Conservation (phyloP, 2,888 invertebrate genomes). For the Pristionchus exspectatus region DNA sequence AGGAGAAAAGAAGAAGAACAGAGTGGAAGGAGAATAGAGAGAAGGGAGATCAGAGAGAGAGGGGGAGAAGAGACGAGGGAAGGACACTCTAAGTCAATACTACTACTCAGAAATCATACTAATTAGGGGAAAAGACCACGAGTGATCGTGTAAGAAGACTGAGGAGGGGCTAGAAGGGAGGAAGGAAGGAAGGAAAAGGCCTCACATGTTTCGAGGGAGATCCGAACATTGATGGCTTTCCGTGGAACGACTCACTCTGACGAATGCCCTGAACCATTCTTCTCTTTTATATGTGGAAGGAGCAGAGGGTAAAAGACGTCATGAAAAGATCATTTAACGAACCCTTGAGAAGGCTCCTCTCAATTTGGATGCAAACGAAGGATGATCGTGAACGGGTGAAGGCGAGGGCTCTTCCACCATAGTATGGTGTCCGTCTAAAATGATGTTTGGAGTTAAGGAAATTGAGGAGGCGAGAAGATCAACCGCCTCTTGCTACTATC, state of each 20-base stretch:
- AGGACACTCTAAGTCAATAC: slow-evolving; percentile 51
- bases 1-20: slow-evolving; percentile 1
- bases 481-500: neutral
- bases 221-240: slow-evolving; percentile 47
- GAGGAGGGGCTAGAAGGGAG: neutral
- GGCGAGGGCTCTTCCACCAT: neutral
- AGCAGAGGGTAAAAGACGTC: neutral
- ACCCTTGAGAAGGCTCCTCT: slow-evolving; percentile 41
- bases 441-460: neutral
- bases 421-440: neutral
- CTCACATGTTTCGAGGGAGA: slow-evolving; percentile 51
- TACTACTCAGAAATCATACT: slow-evolving; percentile 53
- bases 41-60: slow-evolving; percentile 7
- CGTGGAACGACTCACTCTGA: slow-evolving; percentile 55
- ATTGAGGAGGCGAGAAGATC: neutral
- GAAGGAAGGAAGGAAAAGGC: too few relatives aligned
- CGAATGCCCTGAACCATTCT: slow-evolving; percentile 46
- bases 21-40: slow-evolving; percentile 48
- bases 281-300: slow-evolving; percentile 21
- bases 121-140: slow-evolving; percentile 47
- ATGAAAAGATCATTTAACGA: slow-evolving; percentile 6
- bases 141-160: neutral
- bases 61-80: slow-evolving; percentile 29
- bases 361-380: slow-evolving; percentile 49
- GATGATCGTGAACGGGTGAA: neutral